Conservation (phyloP, 2,113 vertebrate species). For the Ciconia boyciana region DNA sequence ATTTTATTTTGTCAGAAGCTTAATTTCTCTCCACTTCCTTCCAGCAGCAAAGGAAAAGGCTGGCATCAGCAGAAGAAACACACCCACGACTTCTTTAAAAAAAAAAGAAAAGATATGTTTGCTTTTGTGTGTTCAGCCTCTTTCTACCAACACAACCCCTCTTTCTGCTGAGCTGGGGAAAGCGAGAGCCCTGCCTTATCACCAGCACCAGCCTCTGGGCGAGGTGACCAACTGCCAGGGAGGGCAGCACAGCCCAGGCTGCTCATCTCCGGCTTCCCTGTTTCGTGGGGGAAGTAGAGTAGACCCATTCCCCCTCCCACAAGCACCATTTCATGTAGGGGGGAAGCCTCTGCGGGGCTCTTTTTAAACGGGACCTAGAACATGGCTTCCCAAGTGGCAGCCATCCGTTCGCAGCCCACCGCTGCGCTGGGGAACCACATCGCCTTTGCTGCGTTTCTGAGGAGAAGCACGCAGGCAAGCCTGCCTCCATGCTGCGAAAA, state of each 20-base stretch:
- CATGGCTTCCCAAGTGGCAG: rapidly evolving
- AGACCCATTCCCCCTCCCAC: background rate
- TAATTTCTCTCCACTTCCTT: constrained; percentile 7
- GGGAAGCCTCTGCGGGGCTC: background rate
- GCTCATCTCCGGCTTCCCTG: rapidly evolving
- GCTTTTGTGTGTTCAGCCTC: background rate
- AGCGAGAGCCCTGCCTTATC: background rate
- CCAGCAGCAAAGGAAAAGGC: background rate
- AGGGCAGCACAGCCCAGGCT: background rate
- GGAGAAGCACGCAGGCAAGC: background rate
- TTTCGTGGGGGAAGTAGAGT: background rate
- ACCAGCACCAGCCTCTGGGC: background rate
- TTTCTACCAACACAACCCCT: background rate
- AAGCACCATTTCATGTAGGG: rapidly evolving
- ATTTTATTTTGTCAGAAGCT: background rate
- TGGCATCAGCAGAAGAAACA: constrained; percentile 27
- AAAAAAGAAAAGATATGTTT: background rate
- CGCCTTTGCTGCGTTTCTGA: rapidly evolving
- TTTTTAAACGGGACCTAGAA: background rate
- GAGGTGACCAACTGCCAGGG: background rate
- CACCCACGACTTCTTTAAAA: background rate
- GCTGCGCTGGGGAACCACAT: background rate
- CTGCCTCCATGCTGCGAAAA: background rate
- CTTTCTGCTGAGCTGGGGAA: background rate
- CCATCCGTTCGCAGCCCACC: rapidly evolving